These are phyloP conservation scores for Cynodonichthys magdalenae DNA, from an alignment of 2,797 vertebrate species.

Conservation along the genomic window DNA sequence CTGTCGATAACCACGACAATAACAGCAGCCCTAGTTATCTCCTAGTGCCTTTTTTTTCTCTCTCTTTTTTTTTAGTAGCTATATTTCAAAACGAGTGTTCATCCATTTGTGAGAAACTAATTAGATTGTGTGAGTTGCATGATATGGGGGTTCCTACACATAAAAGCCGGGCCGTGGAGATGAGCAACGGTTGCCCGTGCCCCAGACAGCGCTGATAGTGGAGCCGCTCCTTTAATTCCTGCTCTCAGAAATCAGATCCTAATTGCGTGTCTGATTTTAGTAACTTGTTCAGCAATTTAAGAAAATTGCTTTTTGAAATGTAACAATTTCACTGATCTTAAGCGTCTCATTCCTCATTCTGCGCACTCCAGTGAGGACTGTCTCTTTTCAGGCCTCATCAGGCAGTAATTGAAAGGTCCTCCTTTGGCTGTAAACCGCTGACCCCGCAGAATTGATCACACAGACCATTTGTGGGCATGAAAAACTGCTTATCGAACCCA, in stretches of 20 bases:
- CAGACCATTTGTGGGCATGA: slow-evolving; percentile 40
- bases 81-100: slow-evolving; percentile 66
- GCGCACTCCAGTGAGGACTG: slow-evolving; percentile 53
- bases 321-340: slow-evolving; percentile 72
- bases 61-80: slow-evolving; percentile 31
- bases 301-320: slow-evolving; percentile 79
- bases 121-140: slow-evolving; percentile 79
- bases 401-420: slow-evolving; percentile 67
- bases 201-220: slow-evolving; percentile 76
- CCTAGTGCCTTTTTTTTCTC: slow-evolving; percentile 43
- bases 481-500: slow-evolving; percentile 31
- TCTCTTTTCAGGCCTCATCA: slow-evolving; percentile 70
- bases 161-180: slow-evolving; percentile 74
- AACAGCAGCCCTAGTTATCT: slow-evolving; percentile 73
- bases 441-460: slow-evolving; percentile 54
- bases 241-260: slow-evolving; percentile 75
- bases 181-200: slow-evolving; percentile 68
- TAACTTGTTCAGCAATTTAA: slow-evolving; percentile 77
- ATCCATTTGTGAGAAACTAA: slow-evolving; percentile 75
- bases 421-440: slow-evolving; percentile 62
- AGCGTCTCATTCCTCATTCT: slow-evolving; percentile 69
- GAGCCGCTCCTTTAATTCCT: slow-evolving; percentile 73
- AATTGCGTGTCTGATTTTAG: slow-evolving; percentile 81
- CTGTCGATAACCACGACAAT: slow-evolving; percentile 75
- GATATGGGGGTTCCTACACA: slow-evolving; percentile 73